These are phyloP conservation scores for Chelonus insularis DNA, from an alignment of 1,140 invertebrate species.

Conservation along the genomic window DNA sequence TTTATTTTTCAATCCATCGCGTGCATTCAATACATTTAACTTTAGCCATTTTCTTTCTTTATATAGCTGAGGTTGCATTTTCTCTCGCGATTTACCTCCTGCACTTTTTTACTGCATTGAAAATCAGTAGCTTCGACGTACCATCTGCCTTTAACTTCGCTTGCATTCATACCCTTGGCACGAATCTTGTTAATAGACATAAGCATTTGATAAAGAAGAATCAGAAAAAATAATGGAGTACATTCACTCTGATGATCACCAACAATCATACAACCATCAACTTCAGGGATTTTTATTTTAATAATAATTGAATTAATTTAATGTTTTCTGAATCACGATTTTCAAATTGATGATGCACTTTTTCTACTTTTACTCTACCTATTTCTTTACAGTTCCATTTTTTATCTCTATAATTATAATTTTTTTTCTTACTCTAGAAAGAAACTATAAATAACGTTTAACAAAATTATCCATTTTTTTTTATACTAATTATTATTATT, in stretches of 20 bases:
- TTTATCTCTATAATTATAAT: too few species aligned
- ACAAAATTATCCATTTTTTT: too few species aligned
- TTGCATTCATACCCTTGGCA: background rate
- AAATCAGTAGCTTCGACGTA: background rate
- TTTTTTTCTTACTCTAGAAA: too few species aligned
- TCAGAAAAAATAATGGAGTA: background rate
- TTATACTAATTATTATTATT: too few species aligned
- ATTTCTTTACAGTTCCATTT: background rate
- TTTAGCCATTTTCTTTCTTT: slow-evolving; percentile 18
- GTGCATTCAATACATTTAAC: slow-evolving; percentile 28
- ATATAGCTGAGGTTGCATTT: slow-evolving; percentile 16
- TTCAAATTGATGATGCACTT: too few species aligned
- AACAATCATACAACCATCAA: too few species aligned
- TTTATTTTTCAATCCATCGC: slow-evolving; percentile 28
- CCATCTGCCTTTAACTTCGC: background rate
- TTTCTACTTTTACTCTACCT: too few species aligned
- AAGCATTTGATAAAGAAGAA: background rate
- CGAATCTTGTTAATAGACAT: background rate
- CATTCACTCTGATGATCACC: background rate
- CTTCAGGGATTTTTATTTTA: too few species aligned
- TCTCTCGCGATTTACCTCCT: slow-evolving; percentile 33
- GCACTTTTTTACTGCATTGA: slow-evolving; percentile 26
- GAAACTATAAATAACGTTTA: too few species aligned
- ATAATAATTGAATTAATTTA: too few species aligned
- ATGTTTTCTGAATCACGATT: too few species aligned